Conservation (phyloP, 2,797 vertebrate species). For the Limnodromus scolopaceus region DNA sequence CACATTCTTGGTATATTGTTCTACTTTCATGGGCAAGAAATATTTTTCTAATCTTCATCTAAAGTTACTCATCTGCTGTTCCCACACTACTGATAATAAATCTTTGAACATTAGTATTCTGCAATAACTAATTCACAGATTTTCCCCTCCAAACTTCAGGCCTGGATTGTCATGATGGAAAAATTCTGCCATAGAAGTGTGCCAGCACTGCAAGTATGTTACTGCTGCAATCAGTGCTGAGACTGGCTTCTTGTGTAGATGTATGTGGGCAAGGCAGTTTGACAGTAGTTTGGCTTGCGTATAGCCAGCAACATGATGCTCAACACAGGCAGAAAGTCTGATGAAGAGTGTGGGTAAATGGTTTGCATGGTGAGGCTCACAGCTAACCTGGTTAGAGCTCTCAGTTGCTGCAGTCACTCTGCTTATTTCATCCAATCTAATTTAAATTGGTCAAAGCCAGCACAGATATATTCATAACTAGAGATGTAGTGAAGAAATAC, state of each 20-base stretch:
- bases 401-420: not conserved
- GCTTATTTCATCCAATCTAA: not conserved
- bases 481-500: not conserved
- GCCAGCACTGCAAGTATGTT: not conserved
- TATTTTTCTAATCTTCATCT: conserved; percentile 22
- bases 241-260: not conserved
- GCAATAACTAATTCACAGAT: not conserved
- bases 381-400: not conserved
- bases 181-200: not conserved
- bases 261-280: not conserved
- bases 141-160: not conserved
- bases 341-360: fast-evolving
- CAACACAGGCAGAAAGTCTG: not conserved
- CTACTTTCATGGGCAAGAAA: not conserved
- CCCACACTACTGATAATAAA: not conserved
- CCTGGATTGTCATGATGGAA: not conserved
- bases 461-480: not conserved
- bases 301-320: not conserved
- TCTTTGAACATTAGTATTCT: not conserved
- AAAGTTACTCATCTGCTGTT: not conserved
- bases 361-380: not conserved
- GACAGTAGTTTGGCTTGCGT: not conserved
- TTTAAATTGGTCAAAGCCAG: not conserved
- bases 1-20: not conserved
- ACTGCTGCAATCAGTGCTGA: not conserved